A percentile compares a stretch with the other conserved stretches of the same genome.
Conservation (phyloP, 1,140 invertebrate genomes). For the Atta colombica region DNA sequence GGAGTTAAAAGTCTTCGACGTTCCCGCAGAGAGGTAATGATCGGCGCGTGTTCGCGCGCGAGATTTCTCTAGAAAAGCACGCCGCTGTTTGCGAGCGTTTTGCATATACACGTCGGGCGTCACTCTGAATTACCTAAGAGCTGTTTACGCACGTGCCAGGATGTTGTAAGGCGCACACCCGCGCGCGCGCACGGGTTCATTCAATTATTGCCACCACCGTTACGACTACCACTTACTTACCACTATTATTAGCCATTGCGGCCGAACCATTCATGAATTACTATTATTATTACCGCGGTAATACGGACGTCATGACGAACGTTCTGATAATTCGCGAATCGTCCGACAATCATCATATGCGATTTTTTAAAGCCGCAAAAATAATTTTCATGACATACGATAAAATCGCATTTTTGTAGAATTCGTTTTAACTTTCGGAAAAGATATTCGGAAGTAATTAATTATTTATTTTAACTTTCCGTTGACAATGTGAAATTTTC, state of each 20-base stretch:
- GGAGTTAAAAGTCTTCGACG: neutral
- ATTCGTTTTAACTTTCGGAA: neutral
- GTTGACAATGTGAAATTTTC: too few relatives aligned
- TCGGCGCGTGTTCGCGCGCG: constrained; percentile 37
- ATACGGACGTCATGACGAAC: constrained; percentile 20
- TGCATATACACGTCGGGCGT: constrained; percentile 40
- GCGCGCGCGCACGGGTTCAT: constrained; percentile 63
- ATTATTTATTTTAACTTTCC: too few relatives aligned
- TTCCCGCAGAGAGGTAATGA: constrained; percentile 16
- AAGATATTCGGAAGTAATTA: too few relatives aligned
- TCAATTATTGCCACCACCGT: constrained; percentile 80
- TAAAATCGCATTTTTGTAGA: constrained; percentile 2
- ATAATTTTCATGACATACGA: neutral
- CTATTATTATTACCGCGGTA: constrained; percentile 54
- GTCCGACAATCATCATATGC: neutral
- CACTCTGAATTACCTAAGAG: constrained; percentile 76
- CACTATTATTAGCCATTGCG: constrained; percentile 81
- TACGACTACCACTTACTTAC: constrained; percentile 70
- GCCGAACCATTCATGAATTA: constrained; percentile 63
- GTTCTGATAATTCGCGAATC: constrained; percentile 11
- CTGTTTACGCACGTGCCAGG: constrained; percentile 86
- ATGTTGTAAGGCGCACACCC: constrained; percentile 81
- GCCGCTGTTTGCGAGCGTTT: constrained; percentile 78
- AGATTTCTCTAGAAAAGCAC: constrained; percentile 65
- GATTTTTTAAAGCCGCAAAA: neutral